A percentile compares a stretch with the other conserved stretches of the same genome.
phyloP scores from a whole-genome alignment of 2,888 invertebrate genomes.

The Cybosia mesomella region DNA sequence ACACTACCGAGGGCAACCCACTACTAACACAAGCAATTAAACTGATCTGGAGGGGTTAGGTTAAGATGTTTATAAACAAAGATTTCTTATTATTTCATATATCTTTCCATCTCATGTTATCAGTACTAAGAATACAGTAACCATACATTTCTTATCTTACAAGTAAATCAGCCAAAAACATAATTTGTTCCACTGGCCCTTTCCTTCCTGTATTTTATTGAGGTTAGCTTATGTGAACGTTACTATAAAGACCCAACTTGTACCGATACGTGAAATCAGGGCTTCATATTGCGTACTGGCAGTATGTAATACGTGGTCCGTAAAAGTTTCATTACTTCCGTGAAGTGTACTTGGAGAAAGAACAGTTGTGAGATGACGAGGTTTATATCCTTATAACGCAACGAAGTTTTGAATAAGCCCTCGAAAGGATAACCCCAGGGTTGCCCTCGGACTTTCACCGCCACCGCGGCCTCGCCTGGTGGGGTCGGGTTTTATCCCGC shows the following conservation, averaged over 20 bases:
- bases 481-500: too few relatives aligned
- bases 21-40: too few relatives aligned
- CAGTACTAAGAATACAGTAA: neutral
- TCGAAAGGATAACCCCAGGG: too few relatives aligned
- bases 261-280: slow-evolving; percentile 15
- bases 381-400: neutral
- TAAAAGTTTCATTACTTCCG: slow-evolving; percentile 13
- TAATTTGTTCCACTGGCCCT: slow-evolving; percentile 9
- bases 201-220: slow-evolving; percentile 13
- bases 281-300: slow-evolving; percentile 12
- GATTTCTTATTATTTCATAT: neutral
- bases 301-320: slow-evolving; percentile 1
- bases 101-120: neutral
- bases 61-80: too few relatives aligned
- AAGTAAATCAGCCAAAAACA: slow-evolving; percentile 4
- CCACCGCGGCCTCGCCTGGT: too few relatives aligned
- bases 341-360: neutral
- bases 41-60: too few relatives aligned
- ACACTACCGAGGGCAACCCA: too few relatives aligned
- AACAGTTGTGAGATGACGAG: neutral
- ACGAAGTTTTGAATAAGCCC: neutral
- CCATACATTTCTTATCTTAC: neutral
- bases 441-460: too few relatives aligned
- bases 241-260: slow-evolving; percentile 17
- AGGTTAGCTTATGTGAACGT: slow-evolving; percentile 15